Conservation (phyloP, 2,888 invertebrate species). For the Dolichomitus sp. region DNA sequence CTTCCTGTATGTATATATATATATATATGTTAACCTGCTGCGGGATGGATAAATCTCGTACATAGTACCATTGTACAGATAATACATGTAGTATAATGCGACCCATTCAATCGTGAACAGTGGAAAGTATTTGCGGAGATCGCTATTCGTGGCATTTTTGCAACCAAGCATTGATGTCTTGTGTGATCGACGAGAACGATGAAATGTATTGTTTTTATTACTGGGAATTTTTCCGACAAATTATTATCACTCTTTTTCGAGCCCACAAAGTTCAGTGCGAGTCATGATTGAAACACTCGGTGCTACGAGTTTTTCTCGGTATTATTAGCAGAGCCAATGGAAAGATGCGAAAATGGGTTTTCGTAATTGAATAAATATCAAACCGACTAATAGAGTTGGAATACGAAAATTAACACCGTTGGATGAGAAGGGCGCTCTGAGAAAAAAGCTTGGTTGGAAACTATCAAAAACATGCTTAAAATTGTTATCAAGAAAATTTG, state of each 20-base stretch:
- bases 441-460: too few species aligned
- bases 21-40: not conserved
- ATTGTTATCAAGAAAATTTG: too few species aligned
- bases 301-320: too few species aligned
- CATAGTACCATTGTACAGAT: slow-evolving; percentile 19
- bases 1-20: not conserved
- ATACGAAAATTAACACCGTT: not conserved
- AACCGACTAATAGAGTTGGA: not conserved
- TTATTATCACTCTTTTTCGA: not conserved
- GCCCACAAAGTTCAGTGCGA: not conserved
- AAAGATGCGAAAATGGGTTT: not conserved
- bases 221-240: not conserved
- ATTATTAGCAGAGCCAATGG: not conserved
- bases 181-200: not conserved
- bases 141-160: not conserved
- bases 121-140: slow-evolving; percentile 36
- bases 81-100: slow-evolving; percentile 33
- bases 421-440: too few species aligned
- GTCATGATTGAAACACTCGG: not conserved
- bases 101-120: slow-evolving; percentile 45
- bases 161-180: not conserved
- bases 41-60: slow-evolving; percentile 28
- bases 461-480: too few species aligned
- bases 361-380: not conserved
- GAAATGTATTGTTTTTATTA: not conserved